Percentiles rank a stretch among this genome's conserved stretches.
Evolutionary conservation across 2,113 vertebrate species (phyloP).

Genomic region (Pontoporia blainvillei): DNA sequence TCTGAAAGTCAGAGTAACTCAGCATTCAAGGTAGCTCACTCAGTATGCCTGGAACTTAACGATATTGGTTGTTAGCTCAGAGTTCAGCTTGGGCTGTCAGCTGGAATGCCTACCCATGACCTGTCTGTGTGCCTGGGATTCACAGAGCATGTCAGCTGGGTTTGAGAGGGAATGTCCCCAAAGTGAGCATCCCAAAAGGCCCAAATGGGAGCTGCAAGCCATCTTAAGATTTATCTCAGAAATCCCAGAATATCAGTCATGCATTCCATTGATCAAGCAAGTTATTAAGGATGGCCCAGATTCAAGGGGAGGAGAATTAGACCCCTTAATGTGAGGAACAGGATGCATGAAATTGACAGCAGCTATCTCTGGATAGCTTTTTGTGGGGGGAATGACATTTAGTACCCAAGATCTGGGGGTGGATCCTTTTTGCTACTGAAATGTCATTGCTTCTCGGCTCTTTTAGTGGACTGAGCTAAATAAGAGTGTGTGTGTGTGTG

Average conservation of each 20-base stretch:
- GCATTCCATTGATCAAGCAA: not conserved
- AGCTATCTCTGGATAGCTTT: not conserved
- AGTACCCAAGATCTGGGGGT: not conserved
- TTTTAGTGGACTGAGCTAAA: not conserved
- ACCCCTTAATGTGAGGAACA: not conserved
- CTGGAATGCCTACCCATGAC: not conserved
- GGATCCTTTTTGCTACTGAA: not conserved
- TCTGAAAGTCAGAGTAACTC: not conserved
- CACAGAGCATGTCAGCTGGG: not conserved
- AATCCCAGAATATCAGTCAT: not conserved
- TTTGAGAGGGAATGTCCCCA: not conserved
- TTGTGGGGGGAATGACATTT: not conserved
- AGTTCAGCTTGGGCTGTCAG: not conserved
- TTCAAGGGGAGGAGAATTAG: not conserved
- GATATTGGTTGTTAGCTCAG: not conserved
- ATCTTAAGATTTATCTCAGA: not conserved
- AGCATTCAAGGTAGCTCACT: not conserved
- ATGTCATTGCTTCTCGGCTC: not conserved
- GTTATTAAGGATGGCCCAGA: not conserved
- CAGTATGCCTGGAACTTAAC: not conserved
- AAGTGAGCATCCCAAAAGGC: not conserved
- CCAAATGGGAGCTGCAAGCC: not conserved
- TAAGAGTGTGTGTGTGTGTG: not conserved
- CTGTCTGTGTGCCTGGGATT: not conserved
- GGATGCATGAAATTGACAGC: not conserved